Conservation (phyloP, 1,140 invertebrate species). For the Drosophila chauvacae region DNA sequence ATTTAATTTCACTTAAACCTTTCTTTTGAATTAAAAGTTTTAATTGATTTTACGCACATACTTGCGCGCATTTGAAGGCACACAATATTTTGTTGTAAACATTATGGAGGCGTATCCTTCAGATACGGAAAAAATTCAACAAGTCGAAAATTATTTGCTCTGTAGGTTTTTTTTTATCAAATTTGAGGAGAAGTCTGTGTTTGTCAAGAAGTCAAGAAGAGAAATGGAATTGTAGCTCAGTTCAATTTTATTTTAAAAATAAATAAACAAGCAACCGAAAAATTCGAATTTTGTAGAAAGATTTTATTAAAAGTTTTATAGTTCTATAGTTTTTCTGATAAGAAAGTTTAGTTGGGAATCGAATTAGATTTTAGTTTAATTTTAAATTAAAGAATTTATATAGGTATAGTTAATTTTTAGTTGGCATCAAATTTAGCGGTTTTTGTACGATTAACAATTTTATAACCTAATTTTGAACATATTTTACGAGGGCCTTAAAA, state of each 20-base stretch:
- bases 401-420: no score
- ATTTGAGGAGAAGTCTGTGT: not conserved
- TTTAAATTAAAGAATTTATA: no score
- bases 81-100: conserved; percentile 36
- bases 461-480: no score
- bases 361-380: not conserved
- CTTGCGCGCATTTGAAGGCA: conserved; percentile 23
- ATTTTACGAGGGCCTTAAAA: no score
- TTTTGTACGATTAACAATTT: no score
- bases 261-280: no score
- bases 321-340: not conserved
- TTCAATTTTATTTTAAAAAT: no score
- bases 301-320: not conserved
- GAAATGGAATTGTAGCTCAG: no score
- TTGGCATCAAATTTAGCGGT: no score
- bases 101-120: conserved; percentile 19
- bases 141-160: conserved; percentile 2
- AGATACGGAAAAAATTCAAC: not conserved
- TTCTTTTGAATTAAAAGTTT: conserved; percentile 77
- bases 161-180: not conserved
- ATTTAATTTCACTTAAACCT: conserved; percentile 75
- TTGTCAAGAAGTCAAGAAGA: not conserved
- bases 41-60: conserved; percentile 70
- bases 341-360: not conserved
- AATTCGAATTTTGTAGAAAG: no score